A percentile compares a stretch with the other conserved stretches of the same genome.
Conservation (phyloP, 2,888 invertebrate genomes). For the Drosophila nr. perissopoda region DNA sequence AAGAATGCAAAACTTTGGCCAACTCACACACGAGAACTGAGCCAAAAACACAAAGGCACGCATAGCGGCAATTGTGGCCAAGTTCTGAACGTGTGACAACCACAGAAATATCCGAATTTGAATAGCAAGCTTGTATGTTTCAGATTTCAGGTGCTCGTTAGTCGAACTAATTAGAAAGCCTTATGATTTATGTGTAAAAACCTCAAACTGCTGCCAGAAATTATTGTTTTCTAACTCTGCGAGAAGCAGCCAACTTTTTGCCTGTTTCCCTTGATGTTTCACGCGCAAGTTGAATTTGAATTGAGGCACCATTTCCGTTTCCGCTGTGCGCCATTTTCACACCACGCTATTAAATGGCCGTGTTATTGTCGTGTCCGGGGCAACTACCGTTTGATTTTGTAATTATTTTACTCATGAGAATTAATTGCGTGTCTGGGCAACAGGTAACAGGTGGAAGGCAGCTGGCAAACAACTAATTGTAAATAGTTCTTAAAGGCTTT, state of each 20-base stretch:
- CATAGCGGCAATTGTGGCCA: slow-evolving; percentile 8
- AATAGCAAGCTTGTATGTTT: background rate
- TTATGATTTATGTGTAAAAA: background rate
- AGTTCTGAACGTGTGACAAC: slow-evolving; percentile 3
- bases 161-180: background rate
- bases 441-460: slow-evolving; percentile 49
- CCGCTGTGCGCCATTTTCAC: slow-evolving; percentile 35
- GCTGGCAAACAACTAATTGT: slow-evolving; percentile 4
- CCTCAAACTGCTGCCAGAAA: background rate
- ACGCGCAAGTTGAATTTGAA: slow-evolving; percentile 41
- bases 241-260: background rate
- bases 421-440: slow-evolving; percentile 67
- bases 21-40: background rate
- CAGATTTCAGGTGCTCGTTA: background rate
- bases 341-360: background rate
- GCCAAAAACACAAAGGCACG: background rate
- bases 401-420: slow-evolving; percentile 80
- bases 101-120: background rate
- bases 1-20: slow-evolving; percentile 43
- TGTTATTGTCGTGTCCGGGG: slow-evolving; percentile 1
- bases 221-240: background rate
- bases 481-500: slow-evolving; percentile 22
- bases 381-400: slow-evolving; percentile 73
- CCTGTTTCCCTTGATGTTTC: background rate
- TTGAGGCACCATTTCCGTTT: slow-evolving; percentile 59